These are phyloP conservation scores for Papilio xuthus DNA, from an alignment of 1,140 invertebrate genomes.

Conservation along the genomic window DNA sequence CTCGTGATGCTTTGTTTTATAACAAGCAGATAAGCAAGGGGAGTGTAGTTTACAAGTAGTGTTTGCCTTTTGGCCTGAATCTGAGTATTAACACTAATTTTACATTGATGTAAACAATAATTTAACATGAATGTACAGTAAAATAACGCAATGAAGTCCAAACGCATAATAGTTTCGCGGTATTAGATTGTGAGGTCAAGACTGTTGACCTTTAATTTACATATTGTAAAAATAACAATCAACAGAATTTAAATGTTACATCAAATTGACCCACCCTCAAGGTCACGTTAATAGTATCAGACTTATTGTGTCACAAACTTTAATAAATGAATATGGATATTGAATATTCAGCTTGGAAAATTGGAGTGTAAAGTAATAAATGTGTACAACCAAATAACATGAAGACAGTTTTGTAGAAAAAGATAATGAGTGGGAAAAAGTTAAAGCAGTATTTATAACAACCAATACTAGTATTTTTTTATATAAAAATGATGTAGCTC, in stretches of 20 bases:
- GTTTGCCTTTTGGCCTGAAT: not conserved
- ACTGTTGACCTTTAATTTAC: slow-evolving; percentile 1
- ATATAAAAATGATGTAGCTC: not conserved
- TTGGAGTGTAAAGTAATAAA: not conserved
- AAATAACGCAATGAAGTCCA: not conserved
- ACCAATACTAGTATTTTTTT: not conserved
- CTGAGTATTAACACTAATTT: not conserved
- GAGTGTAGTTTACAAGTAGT: slow-evolving; percentile 32
- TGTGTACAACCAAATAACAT: not conserved
- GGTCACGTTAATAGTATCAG: not conserved
- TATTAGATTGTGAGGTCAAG: slow-evolving; percentile 16
- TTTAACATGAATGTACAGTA: not conserved
- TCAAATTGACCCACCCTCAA: not conserved
- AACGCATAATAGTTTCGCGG: not conserved
- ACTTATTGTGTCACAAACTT: not conserved
- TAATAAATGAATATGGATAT: not conserved
- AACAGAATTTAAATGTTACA: not conserved
- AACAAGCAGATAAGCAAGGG: not conserved
- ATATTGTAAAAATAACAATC: not conserved
- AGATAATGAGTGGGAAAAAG: not conserved
- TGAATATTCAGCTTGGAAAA: not conserved
- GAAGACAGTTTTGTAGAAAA: not conserved
- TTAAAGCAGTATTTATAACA: not conserved
- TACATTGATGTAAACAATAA: not conserved
- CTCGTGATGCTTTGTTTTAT: slow-evolving; percentile 17